phyloP scores from a whole-genome alignment of 2,888 invertebrate genomes.

The Tryphoninae sp. region DNA sequence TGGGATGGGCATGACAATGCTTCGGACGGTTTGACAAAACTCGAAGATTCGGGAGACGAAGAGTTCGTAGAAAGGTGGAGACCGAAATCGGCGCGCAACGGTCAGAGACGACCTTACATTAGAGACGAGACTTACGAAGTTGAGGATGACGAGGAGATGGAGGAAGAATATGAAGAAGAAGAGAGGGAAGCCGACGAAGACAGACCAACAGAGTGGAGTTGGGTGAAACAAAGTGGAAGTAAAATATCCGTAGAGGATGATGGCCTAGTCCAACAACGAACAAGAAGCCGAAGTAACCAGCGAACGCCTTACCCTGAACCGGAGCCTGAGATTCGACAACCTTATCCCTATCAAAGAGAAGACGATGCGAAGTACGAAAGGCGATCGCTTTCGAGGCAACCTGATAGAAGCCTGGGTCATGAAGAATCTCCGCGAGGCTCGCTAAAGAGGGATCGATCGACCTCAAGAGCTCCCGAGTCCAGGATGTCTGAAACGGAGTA shows the following conservation, averaged over 20 bases:
- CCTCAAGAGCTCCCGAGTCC: conserved; percentile 49
- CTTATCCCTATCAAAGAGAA: conserved; percentile 60
- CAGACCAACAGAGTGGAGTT: conserved; percentile 48
- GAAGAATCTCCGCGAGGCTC: conserved; percentile 52
- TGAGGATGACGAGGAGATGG: conserved; percentile 49
- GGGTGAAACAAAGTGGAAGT: conserved; percentile 31
- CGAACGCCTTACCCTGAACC: conserved; percentile 62
- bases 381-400: conserved; percentile 67
- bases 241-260: conserved; percentile 65
- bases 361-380: conserved; percentile 63
- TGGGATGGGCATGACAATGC: conserved; percentile 36
- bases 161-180: conserved; percentile 36
- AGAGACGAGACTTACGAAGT: conserved; percentile 67
- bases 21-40: conserved; percentile 24
- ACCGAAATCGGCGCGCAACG: conserved; percentile 58
- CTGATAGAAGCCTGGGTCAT: conserved; percentile 31
- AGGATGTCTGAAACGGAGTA: conserved; percentile 17
- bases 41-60: conserved; percentile 60
- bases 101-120: conserved; percentile 58
- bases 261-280: conserved; percentile 49
- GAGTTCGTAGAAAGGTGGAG: conserved; percentile 53
- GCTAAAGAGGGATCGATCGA: conserved; percentile 58
- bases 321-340: conserved; percentile 50
- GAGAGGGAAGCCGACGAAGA: conserved; percentile 40
- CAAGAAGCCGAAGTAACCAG: conserved; percentile 67